Conservation (phyloP, 2,888 invertebrate genomes). For the Gymnoscelis rufifasciata region DNA sequence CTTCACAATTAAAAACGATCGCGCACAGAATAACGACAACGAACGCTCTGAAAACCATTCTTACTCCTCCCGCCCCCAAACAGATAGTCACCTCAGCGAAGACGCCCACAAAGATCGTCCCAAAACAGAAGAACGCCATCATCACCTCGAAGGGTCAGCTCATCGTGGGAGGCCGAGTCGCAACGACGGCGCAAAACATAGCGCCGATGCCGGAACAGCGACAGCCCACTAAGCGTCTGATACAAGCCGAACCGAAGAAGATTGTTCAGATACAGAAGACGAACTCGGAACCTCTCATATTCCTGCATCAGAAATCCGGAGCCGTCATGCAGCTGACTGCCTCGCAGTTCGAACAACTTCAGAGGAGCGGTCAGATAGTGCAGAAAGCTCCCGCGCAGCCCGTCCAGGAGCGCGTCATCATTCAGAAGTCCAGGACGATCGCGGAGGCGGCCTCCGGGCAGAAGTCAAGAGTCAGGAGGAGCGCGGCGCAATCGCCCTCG, state of each 20-base stretch:
- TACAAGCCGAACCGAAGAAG: constrained; percentile 59
- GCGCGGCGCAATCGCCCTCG: constrained; percentile 42
- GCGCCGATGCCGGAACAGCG: constrained; percentile 69
- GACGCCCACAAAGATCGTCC: constrained; percentile 56
- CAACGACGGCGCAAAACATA: constrained; percentile 67
- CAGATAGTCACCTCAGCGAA: constrained; percentile 34
- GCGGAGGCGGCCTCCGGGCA: constrained; percentile 38
- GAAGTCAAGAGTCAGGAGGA: constrained; percentile 53
- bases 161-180: constrained; percentile 68
- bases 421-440: constrained; percentile 55
- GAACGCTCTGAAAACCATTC: constrained; percentile 42
- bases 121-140: constrained; percentile 72
- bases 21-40: constrained; percentile 54
- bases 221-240: constrained; percentile 53
- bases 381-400: constrained; percentile 45
- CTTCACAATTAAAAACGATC: constrained; percentile 60
- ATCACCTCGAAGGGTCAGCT: constrained; percentile 79
- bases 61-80: constrained; percentile 41
- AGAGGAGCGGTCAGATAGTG: constrained; percentile 69
- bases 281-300: constrained; percentile 61
- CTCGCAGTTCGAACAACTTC: constrained; percentile 73
- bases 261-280: constrained; percentile 59
- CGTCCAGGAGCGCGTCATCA: constrained; percentile 51
- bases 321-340: constrained; percentile 70
- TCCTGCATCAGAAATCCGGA: constrained; percentile 71